Evolutionary conservation across 2,113 vertebrate species (phyloP).

Genomic region (Cairina moschata): DNA sequence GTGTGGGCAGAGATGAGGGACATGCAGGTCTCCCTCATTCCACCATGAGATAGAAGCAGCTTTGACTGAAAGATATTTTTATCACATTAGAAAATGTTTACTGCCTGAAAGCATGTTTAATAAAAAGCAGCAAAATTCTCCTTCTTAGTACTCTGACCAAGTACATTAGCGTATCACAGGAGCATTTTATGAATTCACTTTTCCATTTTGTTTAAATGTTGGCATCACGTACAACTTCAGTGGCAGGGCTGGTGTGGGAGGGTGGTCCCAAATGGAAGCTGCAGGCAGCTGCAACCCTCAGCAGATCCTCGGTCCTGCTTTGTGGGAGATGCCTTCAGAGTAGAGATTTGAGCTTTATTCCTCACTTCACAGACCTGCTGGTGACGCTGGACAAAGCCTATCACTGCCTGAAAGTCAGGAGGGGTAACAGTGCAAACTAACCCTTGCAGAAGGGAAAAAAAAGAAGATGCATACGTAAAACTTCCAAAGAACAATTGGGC

Average conservation of each 20-base stretch:
- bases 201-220: neutral
- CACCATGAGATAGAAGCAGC: neutral
- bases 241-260: neutral
- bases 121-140: neutral
- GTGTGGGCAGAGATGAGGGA: neutral
- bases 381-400: neutral
- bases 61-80: neutral
- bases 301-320: accelerated
- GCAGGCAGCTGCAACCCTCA: neutral
- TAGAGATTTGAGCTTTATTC: neutral
- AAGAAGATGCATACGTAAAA: neutral
- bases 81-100: neutral
- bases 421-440: accelerated
- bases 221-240: no score
- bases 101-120: neutral
- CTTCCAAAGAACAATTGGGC: neutral
- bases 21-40: neutral
- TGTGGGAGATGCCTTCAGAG: neutral
- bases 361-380: neutral
- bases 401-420: neutral
- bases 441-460: neutral
- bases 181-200: neutral
- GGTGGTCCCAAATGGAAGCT: neutral
- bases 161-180: neutral
- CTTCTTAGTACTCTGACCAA: neutral